These are phyloP conservation scores for Laticauda colubrina DNA, from an alignment of 2,113 vertebrate species.

Conservation along the genomic window DNA sequence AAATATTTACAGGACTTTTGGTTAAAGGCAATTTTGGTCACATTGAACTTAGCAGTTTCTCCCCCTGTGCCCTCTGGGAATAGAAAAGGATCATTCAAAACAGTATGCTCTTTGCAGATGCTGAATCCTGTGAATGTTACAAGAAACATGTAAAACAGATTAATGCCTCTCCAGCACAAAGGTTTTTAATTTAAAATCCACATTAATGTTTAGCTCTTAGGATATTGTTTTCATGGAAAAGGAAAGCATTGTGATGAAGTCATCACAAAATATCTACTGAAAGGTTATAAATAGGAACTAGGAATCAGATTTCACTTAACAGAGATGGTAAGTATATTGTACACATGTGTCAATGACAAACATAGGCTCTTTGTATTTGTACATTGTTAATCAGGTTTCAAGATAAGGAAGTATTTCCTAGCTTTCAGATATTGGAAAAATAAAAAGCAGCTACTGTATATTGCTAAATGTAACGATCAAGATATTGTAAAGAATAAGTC, in stretches of 20 bases:
- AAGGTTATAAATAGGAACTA: not conserved
- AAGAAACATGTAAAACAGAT: not conserved
- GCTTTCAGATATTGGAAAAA: not conserved
- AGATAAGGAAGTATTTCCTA: not conserved
- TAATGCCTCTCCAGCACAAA: not conserved
- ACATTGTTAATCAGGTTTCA: not conserved
- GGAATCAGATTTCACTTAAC: not conserved
- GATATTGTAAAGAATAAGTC: not conserved
- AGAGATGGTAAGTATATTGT: not conserved
- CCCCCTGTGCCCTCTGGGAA: not conserved
- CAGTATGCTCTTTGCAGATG: not conserved
- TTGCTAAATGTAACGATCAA: not conserved
- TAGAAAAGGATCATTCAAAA: conserved; percentile 7
- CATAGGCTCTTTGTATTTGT: not conserved
- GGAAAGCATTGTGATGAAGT: not conserved
- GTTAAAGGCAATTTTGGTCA: not conserved
- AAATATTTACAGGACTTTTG: not conserved
- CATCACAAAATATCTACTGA: not conserved
- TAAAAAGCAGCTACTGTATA: not conserved
- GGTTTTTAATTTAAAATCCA: not conserved
- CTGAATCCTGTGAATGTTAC: conserved; percentile 10
- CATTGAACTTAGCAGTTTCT: not conserved
- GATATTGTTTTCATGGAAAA: not conserved
- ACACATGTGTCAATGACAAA: not conserved
- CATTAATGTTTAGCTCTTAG: not conserved